These are phyloP conservation scores for Cyclargus thomasi DNA, from an alignment of 1,140 invertebrate genomes.

Conservation along the genomic window DNA sequence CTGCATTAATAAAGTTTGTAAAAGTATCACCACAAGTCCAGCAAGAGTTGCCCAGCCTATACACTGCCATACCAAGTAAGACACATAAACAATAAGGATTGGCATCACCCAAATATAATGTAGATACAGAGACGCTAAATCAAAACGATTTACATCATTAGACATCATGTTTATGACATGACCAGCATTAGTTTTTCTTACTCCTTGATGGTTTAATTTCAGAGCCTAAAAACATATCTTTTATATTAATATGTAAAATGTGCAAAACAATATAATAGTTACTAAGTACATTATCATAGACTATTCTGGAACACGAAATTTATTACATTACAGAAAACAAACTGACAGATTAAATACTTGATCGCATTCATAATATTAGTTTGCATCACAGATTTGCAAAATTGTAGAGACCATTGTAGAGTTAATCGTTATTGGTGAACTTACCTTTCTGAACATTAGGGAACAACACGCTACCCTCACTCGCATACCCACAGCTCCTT, in stretches of 20 bases:
- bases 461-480: conserved; percentile 8
- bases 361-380: too few species aligned
- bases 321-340: too few species aligned
- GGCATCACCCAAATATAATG: conserved; percentile 86
- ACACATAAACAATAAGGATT: conserved; percentile 79
- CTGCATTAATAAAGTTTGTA: conserved; percentile 81
- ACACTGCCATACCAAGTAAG: conserved; percentile 79
- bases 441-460: conserved; percentile 13
- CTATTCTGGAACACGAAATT: too few species aligned
- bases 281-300: too few species aligned
- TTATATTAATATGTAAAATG: too few species aligned
- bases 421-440: not conserved
- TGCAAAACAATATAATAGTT: too few species aligned
- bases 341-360: too few species aligned
- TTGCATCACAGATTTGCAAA: too few species aligned
- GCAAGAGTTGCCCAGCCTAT: conserved; percentile 76
- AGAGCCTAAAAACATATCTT: conserved; percentile 68
- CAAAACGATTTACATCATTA: conserved; percentile 85
- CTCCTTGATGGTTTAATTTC: conserved; percentile 76
- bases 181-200: conserved; percentile 85
- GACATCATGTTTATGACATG: conserved; percentile 92
- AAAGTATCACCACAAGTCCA: conserved; percentile 76
- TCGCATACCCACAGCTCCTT: not conserved
- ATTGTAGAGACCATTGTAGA: too few species aligned
- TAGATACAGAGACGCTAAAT: conserved; percentile 71